Evolutionary conservation across 1,140 invertebrate species (phyloP).

Genomic region (Asobara japonica): DNA sequence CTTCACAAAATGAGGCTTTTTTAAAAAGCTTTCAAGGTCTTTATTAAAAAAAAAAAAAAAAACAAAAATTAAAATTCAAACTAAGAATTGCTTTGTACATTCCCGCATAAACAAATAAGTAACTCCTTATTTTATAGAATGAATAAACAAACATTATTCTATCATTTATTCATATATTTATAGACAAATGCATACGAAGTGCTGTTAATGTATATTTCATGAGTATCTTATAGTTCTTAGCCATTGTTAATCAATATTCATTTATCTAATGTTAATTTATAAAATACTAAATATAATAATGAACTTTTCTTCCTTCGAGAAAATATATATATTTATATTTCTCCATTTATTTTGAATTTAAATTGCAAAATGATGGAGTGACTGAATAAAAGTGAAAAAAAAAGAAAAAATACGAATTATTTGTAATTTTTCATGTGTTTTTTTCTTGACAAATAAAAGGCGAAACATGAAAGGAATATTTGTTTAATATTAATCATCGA

Average conservation of each 20-base stretch:
- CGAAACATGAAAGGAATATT: too few species aligned
- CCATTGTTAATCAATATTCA: too few species aligned
- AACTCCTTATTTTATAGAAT: background rate
- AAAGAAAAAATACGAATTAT: too few species aligned
- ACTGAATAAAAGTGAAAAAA: too few species aligned
- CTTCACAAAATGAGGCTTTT: too few species aligned
- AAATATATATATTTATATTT: conserved; percentile 19
- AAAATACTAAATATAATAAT: background rate
- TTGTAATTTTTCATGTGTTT: too few species aligned
- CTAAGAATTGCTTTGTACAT: background rate
- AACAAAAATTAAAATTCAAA: too few species aligned
- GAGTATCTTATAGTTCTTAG: background rate
- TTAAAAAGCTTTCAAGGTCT: background rate
- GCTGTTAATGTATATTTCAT: background rate
- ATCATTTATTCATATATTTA: background rate
- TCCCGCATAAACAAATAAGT: background rate
- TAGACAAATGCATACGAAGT: background rate
- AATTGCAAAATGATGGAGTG: too few species aligned
- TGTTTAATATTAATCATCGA: too few species aligned
- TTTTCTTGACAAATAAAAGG: too few species aligned
- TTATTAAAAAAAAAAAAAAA: background rate
- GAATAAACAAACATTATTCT: background rate
- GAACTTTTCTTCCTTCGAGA: background rate
- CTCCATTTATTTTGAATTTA: too few species aligned
- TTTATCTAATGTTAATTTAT: too few species aligned